Conservation (phyloP, 2,888 invertebrate species). For the Sclerodermus sp. region DNA sequence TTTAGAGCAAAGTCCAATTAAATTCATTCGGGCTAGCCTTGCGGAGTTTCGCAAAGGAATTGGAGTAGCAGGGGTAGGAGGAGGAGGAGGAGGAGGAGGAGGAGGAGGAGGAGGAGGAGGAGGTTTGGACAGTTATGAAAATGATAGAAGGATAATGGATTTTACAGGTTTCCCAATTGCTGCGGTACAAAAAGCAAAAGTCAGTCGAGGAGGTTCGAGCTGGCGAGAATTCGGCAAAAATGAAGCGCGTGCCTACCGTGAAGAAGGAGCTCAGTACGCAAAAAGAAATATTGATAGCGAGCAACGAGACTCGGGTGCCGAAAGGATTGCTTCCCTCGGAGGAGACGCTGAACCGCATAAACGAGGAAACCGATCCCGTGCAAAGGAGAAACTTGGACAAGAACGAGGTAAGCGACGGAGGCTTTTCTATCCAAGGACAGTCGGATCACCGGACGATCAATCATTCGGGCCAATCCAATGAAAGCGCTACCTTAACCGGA, state of each 20-base stretch:
- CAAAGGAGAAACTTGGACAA: conserved; percentile 8
- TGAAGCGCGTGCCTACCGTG: conserved; percentile 44
- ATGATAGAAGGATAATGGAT: neutral
- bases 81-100: no score
- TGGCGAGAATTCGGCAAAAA: conserved; percentile 9
- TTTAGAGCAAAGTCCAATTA: no score
- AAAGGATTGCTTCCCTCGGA: conserved; percentile 22
- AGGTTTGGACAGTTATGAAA: no score
- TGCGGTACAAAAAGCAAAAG: conserved; percentile 37
- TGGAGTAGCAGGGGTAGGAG: no score
- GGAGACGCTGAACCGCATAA: conserved; percentile 18
- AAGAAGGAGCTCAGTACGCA: conserved; percentile 52
- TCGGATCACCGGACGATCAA: no score
- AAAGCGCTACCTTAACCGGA: neutral
- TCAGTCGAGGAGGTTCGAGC: conserved; percentile 18
- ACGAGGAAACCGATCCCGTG: conserved; percentile 15
- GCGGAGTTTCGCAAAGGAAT: no score
- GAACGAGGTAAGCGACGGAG: conserved; percentile 15
- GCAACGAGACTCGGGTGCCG: conserved; percentile 38
- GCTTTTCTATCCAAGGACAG: no score
- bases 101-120: no score
- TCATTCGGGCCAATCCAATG: neutral
- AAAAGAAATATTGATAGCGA: conserved; percentile 41
- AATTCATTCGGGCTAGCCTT: no score
- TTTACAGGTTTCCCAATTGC: conserved; percentile 40